A percentile compares a stretch with the other conserved stretches of the same genome.
These are phyloP conservation scores for Ptiloglossa arizonensis DNA, from an alignment of 1,140 invertebrate genomes.

Conservation along the genomic window DNA sequence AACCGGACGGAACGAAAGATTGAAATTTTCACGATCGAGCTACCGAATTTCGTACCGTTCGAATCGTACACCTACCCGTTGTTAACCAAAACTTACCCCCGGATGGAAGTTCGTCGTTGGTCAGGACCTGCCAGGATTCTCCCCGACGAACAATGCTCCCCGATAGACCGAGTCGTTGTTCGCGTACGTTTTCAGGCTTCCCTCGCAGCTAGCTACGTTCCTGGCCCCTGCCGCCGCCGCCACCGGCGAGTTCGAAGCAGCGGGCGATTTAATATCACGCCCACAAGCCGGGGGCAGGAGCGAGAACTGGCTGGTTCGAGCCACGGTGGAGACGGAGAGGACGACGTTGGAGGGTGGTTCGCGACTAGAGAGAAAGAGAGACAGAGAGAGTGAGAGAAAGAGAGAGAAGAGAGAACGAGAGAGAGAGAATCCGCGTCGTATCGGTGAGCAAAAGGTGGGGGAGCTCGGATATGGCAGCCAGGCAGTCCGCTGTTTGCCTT, in stretches of 20 bases:
- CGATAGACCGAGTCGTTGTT: neutral
- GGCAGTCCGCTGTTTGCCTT: conserved; percentile 81
- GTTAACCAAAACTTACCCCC: too few relatives aligned
- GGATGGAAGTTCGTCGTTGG: too few relatives aligned
- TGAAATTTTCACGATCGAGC: too few relatives aligned
- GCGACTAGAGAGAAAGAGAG: neutral
- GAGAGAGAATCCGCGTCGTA: conserved; percentile 48
- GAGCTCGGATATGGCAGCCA: conserved; percentile 78
- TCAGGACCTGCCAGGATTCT: neutral
- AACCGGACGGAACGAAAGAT: too few relatives aligned
- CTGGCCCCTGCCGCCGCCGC: too few relatives aligned
- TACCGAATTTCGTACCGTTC: too few relatives aligned
- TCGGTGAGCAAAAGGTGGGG: conserved; percentile 70
- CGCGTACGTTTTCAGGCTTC: conserved; percentile 10
- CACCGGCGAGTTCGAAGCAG: conserved; percentile 56
- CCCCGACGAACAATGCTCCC: neutral
- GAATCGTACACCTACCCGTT: too few relatives aligned
- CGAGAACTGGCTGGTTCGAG: conserved; percentile 40
- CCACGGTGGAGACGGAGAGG: conserved; percentile 42
- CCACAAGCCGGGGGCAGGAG: conserved; percentile 67
- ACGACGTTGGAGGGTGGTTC: conserved; percentile 44
- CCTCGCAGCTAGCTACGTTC: conserved; percentile 45
- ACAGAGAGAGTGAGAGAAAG: conserved; percentile 52
- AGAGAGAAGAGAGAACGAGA: conserved; percentile 9
- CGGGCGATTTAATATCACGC: conserved; percentile 80